Percentiles rank a stretch among this genome's conserved stretches.
Conservation (phyloP, 2,797 vertebrate genomes). For the Scleropages formosus region DNA sequence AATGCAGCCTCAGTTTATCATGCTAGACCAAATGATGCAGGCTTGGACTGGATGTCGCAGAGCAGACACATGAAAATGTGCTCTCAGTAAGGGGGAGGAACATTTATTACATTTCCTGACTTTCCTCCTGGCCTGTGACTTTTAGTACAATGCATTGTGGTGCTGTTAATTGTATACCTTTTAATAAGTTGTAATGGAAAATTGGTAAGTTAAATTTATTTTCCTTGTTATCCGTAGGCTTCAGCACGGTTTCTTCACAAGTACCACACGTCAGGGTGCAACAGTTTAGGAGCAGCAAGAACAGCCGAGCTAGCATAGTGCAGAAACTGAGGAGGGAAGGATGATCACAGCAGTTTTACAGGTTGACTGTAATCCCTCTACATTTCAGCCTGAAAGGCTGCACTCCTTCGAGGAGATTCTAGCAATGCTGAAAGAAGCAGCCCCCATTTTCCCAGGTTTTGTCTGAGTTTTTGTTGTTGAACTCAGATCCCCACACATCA, state of each 20-base stretch:
- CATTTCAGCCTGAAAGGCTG: slow-evolving; percentile 59
- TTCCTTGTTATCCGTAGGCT: slow-evolving; percentile 79
- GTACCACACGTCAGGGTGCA: slow-evolving; percentile 80
- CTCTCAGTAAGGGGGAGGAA: no score
- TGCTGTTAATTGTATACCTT: slow-evolving; percentile 99
- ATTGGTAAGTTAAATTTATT: slow-evolving; percentile 96
- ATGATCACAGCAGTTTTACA: slow-evolving; percentile 71
- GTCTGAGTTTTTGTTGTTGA: neutral
- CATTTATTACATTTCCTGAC: slow-evolving; percentile 92
- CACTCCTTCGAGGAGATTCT: slow-evolving; percentile 62
- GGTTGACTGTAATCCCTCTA: slow-evolving; percentile 64
- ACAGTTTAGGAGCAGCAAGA: slow-evolving; percentile 68
- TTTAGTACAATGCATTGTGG: slow-evolving; percentile 98
- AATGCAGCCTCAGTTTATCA: no score
- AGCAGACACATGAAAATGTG: no score
- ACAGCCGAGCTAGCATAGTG: slow-evolving; percentile 52
- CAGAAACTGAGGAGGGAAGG: slow-evolving; percentile 54
- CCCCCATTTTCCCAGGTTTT: neutral
- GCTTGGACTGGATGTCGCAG: no score
- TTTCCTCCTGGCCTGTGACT: slow-evolving; percentile 94
- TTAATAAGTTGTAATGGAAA: slow-evolving; percentile 90
- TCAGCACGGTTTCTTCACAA: slow-evolving; percentile 82
- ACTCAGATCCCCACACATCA: no score
- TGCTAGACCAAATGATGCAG: no score
- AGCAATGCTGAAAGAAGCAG: slow-evolving; percentile 42